These are phyloP conservation scores for Sebastolobus altivelis DNA, from an alignment of 2,797 vertebrate genomes.

Conservation along the genomic window DNA sequence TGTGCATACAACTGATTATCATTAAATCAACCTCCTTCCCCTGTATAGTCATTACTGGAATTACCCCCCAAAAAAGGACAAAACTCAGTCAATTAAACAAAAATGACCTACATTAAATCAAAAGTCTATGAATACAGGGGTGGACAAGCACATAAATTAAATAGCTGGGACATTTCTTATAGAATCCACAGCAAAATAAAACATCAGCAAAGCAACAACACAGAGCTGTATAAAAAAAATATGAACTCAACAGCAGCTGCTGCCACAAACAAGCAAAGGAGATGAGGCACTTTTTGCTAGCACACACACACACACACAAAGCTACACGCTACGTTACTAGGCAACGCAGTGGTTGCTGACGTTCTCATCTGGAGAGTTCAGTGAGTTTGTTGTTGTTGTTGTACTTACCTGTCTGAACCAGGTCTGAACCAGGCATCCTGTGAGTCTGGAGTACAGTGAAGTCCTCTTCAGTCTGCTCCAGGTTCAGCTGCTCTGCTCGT, in stretches of 20 bases:
- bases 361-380: background rate
- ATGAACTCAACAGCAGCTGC: background rate
- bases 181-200: background rate
- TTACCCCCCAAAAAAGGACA: background rate
- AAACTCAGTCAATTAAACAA: background rate
- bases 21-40: background rate
- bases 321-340: background rate
- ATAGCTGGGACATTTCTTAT: background rate
- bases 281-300: background rate
- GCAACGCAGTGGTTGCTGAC: background rate
- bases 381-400: background rate
- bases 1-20: background rate
- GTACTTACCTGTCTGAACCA: background rate
- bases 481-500: background rate
- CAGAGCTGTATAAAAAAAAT: background rate
- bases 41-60: too few relatives aligned
- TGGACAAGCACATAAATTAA: background rate
- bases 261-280: background rate
- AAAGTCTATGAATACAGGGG: background rate
- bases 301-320: background rate
- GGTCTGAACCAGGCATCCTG: too few relatives aligned
- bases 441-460: background rate
- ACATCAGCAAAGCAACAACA: background rate
- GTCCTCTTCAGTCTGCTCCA: background rate
- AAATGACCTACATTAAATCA: background rate